Percentiles rank a stretch among this genome's conserved stretches.
phyloP scores from a whole-genome alignment of 2,797 vertebrate genomes.

The Enteromius radiatus region DNA sequence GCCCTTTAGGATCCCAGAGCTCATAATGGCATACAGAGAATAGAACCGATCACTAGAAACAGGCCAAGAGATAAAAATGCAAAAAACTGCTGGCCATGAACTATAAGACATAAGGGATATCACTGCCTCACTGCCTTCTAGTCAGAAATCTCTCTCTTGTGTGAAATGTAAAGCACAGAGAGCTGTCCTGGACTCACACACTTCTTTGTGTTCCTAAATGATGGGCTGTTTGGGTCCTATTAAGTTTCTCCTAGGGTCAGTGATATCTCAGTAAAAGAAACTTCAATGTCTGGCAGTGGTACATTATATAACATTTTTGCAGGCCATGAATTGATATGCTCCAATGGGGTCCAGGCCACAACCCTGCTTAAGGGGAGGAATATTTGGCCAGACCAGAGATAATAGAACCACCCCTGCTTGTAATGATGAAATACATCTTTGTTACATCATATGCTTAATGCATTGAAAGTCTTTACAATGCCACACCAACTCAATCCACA shows the following conservation, averaged over 20 bases:
- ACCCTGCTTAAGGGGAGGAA: slow-evolving; percentile 33
- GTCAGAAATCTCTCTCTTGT: slow-evolving; percentile 32
- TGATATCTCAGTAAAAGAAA: slow-evolving; percentile 32
- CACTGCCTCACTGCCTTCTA: slow-evolving; percentile 29
- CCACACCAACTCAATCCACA: neutral
- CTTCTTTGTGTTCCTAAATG: slow-evolving; percentile 35
- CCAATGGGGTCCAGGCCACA: slow-evolving; percentile 2
- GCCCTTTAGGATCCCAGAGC: neutral
- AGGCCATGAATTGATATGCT: slow-evolving; percentile 4
- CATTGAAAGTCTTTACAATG: neutral
- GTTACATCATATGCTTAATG: slow-evolving; percentile 30
- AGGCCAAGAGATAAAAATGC: slow-evolving; percentile 7
- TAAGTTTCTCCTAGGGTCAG: slow-evolving; percentile 27
- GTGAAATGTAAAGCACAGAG: slow-evolving; percentile 27
- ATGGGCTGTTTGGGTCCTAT: slow-evolving; percentile 19
- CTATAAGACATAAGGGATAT: slow-evolving; percentile 13
- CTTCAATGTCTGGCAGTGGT: neutral
- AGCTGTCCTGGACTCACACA: neutral
- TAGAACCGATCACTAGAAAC: neutral
- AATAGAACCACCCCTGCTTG: slow-evolving; percentile 6
- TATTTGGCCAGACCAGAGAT: slow-evolving; percentile 5
- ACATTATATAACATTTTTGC: slow-evolving; percentile 32
- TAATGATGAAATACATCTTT: neutral
- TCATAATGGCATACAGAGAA: neutral
- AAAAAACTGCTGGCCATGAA: slow-evolving; percentile 24